Conservation (phyloP, 2,888 invertebrate genomes). For the Ommatoiulus sabulosus region DNA sequence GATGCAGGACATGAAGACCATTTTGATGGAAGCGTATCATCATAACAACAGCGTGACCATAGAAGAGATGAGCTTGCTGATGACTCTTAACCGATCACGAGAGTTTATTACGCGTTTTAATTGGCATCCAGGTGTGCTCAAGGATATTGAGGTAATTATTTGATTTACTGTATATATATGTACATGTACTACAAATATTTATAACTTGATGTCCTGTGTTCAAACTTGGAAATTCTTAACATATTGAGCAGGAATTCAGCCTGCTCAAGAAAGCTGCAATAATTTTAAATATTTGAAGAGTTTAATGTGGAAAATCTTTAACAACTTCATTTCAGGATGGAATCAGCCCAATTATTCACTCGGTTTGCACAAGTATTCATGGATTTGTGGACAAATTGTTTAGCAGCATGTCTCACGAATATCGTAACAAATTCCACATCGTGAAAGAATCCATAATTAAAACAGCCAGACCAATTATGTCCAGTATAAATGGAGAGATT, state of each 20-base stretch:
- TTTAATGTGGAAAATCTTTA: neutral
- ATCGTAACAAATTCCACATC: neutral
- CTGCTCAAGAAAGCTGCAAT: neutral
- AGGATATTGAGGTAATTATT: slow-evolving; percentile 59
- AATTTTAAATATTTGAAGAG: too few species aligned
- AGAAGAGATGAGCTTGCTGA: slow-evolving; percentile 62
- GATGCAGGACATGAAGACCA: slow-evolving; percentile 64
- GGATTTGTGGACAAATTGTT: neutral
- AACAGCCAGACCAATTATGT: neutral
- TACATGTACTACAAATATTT: neutral
- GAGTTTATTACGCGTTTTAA: slow-evolving; percentile 63
- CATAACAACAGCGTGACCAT: slow-evolving; percentile 62
- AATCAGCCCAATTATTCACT: neutral
- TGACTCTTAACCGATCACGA: slow-evolving; percentile 64
- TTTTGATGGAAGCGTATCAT: slow-evolving; percentile 62
- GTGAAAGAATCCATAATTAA: slow-evolving; percentile 15
- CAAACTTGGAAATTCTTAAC: neutral
- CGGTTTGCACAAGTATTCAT: neutral
- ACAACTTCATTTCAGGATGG: neutral
- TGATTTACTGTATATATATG: neutral
- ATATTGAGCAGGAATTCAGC: too few species aligned
- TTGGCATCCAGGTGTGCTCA: slow-evolving; percentile 64
- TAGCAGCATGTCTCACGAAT: neutral
- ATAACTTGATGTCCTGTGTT: neutral
- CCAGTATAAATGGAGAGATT: neutral